Evolutionary conservation across 2,797 vertebrate species (phyloP), one percentile per base, ranked within the genome.

Genomic region (Acipenser transmontanus): DNA sequence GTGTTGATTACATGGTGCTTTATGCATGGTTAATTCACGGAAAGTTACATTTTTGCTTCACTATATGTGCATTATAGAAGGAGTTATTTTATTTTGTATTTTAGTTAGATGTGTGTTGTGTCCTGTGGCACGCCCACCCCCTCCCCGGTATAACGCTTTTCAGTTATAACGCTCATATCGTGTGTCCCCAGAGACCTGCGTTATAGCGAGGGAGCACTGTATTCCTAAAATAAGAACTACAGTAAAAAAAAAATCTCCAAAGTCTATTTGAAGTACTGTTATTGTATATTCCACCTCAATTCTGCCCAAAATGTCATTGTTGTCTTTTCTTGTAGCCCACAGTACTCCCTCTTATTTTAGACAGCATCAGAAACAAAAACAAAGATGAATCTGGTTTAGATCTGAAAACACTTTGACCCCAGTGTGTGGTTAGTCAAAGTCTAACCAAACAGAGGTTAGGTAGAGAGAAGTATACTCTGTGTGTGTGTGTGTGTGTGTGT

Each of bases 301-400:
- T 66, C 69, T 51, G 51, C 68, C 68, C 66, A 69, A 62, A 13
- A 5, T 65, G 68, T 51, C 59, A 56, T 54, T 81, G 74, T 77
- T 73, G 77, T 71, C 73, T 13, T 7, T 60, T 66, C 69, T 80
- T 75, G 76, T 64, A 59, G 65, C 74, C 88, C 84, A 88, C 83
- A 84, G 87, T 87, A 85, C 82, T 82, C 84, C 74, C 78, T 87
- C 82, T 87, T 87, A 88, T 89, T 86, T 85, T 84, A 88, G 81
- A 82, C 82, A 85, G 84, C 81, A 85, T 84, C 82, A 88, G 82
- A 89, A 91, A 92, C 88, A 91, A 92, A 92, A 89, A 88, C 86
- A 86, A 92, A 89, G 89, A 89, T 88, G 84, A 87, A 84, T 90
- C 86, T 91, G 89, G 88, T 88, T 89, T 89, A 86, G 86, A 86